Percentiles rank a stretch among this genome's conserved stretches.
These are phyloP conservation scores for Chymomyza costata DNA, from an alignment of 1,140 invertebrate genomes.

Conservation along the genomic window DNA sequence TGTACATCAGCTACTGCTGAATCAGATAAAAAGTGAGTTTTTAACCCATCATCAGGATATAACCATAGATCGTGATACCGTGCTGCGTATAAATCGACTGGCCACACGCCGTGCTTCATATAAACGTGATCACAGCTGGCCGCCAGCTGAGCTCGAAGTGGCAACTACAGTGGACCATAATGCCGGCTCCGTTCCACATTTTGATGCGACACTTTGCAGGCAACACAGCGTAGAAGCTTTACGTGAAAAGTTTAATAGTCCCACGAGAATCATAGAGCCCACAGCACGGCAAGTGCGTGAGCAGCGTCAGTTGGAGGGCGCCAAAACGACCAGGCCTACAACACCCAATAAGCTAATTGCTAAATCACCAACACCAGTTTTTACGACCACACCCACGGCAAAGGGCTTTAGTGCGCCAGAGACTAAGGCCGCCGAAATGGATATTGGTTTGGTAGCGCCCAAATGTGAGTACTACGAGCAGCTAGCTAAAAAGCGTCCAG, in stretches of 20 bases:
- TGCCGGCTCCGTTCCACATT: constrained; percentile 7
- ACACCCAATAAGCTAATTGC: constrained; percentile 3
- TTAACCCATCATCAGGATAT: constrained; percentile 63
- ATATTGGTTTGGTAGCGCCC: constrained; percentile 62
- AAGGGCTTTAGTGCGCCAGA: constrained; percentile 68
- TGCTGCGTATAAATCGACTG: constrained; percentile 68
- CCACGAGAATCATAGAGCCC: constrained; percentile 52
- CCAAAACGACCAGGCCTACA: constrained; percentile 1
- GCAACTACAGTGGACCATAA: background rate
- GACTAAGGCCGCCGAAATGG: constrained; percentile 61
- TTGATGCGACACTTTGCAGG: constrained; percentile 29
- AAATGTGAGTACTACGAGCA: constrained; percentile 63
- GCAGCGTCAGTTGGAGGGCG: constrained; percentile 14
- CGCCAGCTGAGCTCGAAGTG: constrained; percentile 35
- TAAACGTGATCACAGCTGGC: constrained; percentile 71
- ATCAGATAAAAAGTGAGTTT: constrained; percentile 66
- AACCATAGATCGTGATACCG: constrained; percentile 66
- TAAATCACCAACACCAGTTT: too few species aligned
- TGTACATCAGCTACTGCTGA: constrained; percentile 57
- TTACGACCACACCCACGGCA: constrained; percentile 25
- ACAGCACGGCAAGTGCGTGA: constrained; percentile 31
- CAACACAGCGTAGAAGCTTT: constrained; percentile 52
- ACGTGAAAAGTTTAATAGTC: constrained; percentile 65
- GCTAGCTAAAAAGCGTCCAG: constrained; percentile 29
- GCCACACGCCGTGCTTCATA: constrained; percentile 53